These are phyloP conservation scores for Coelopa pilipes DNA, from an alignment of 2,888 invertebrate species.

Conservation along the genomic window DNA sequence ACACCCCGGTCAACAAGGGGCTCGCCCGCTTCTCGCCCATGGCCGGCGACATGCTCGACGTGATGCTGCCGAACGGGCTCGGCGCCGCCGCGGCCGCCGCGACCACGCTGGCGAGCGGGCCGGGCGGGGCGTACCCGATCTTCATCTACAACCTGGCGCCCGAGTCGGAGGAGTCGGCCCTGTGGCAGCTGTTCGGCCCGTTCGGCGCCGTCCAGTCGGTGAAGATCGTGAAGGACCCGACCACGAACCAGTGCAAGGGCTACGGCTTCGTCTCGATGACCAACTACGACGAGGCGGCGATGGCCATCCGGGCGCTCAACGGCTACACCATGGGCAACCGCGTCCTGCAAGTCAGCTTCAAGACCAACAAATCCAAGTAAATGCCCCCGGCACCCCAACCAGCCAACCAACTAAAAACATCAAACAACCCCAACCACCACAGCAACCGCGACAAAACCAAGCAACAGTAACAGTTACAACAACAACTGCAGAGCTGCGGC, in stretches of 20 bases:
- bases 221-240: conserved; percentile 94
- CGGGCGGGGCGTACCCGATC: conserved; percentile 75
- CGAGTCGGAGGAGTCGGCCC: conserved; percentile 93
- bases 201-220: conserved; percentile 80
- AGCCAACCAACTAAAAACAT: too few relatives aligned
- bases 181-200: conserved; percentile 95
- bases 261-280: conserved; percentile 99
- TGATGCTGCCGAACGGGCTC: conserved; percentile 80
- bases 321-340: conserved; percentile 95
- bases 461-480: too few relatives aligned
- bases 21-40: conserved; percentile 85
- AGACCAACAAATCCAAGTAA: conserved; percentile 84
- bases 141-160: conserved; percentile 96
- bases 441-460: neutral
- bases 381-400: conserved; percentile 19
- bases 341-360: conserved; percentile 97
- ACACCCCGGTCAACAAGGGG: conserved; percentile 84
- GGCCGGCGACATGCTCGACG: conserved; percentile 81
- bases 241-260: conserved; percentile 97
- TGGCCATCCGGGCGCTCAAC: conserved; percentile 95
- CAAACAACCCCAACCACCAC: neutral
- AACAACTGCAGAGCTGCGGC: neutral
- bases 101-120: conserved; percentile 61
- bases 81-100: conserved; percentile 67
- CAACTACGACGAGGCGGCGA: conserved; percentile 96